phyloP scores from a whole-genome alignment of 2,888 invertebrate genomes.

The Andrena minutula region DNA sequence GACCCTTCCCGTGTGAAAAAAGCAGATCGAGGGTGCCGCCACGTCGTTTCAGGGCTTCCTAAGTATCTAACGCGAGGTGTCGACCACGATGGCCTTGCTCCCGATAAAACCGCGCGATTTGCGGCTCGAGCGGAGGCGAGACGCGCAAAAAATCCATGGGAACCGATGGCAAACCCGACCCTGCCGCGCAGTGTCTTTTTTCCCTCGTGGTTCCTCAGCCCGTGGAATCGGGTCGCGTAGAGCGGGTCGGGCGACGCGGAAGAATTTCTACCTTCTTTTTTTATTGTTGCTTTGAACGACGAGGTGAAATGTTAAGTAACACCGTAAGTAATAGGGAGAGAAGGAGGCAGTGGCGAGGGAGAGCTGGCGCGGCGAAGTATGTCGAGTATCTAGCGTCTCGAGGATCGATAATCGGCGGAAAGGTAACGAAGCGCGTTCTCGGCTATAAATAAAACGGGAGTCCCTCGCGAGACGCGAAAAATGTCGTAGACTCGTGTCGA shows the following conservation, averaged over 20 bases:
- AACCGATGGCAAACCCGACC: constrained; percentile 43
- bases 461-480: constrained; percentile 48
- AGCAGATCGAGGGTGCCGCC: constrained; percentile 24
- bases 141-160: constrained; percentile 52
- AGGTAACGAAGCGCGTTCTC: constrained; percentile 56
- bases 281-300: not conserved
- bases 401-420: constrained; percentile 59
- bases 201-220: constrained; percentile 1
- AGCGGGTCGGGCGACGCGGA: constrained; percentile 20
- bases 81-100: constrained; percentile 66
- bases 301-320: constrained; percentile 51
- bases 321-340: constrained; percentile 41
- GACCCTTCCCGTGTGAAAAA: not conserved
- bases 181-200: constrained; percentile 4
- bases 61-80: constrained; percentile 59
- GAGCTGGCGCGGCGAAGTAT: constrained; percentile 25
- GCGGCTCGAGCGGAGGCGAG: constrained; percentile 47
- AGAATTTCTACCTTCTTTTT: constrained; percentile 24
- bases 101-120: constrained; percentile 70
- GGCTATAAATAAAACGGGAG: constrained; percentile 61
- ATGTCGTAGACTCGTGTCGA: constrained; percentile 40
- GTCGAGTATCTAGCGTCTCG: constrained; percentile 52
- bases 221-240: constrained; percentile 25
- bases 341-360: not conserved
- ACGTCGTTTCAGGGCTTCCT: constrained; percentile 56